These are phyloP conservation scores for Parauchenoglanis punctatus DNA, from an alignment of 2,797 vertebrate genomes.

Conservation along the genomic window DNA sequence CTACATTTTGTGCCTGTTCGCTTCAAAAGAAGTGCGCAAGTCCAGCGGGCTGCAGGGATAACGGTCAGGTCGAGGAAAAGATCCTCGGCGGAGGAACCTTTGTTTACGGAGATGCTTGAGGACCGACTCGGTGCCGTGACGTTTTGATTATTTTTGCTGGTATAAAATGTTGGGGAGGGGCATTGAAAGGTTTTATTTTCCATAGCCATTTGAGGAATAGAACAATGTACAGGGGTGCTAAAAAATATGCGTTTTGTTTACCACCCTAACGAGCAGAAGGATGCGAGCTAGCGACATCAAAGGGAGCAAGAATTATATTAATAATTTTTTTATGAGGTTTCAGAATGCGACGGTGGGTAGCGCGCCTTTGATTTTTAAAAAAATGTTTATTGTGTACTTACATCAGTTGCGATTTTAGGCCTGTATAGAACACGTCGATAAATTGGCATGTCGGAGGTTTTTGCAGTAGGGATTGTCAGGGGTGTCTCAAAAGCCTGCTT, in stretches of 20 bases:
- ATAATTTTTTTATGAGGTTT: background rate
- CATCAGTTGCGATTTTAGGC: background rate
- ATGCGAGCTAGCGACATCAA: background rate
- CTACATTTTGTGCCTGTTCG: slow-evolving; percentile 53
- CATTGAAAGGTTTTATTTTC: slow-evolving; percentile 18
- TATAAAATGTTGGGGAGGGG: slow-evolving; percentile 38
- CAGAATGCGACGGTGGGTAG: background rate
- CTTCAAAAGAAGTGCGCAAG: slow-evolving; percentile 14
- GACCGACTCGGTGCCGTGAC: slow-evolving; percentile 15
- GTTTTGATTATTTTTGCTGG: slow-evolving; percentile 12
- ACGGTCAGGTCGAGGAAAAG: slow-evolving; percentile 36
- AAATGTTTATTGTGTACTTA: background rate
- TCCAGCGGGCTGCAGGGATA: slow-evolving; percentile 67
- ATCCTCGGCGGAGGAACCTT: slow-evolving; percentile 50
- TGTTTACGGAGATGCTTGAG: slow-evolving; percentile 43
- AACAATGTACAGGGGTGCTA: background rate
- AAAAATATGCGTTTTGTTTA: slow-evolving; percentile 12
- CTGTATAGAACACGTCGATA: background rate
- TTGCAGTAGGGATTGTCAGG: slow-evolving; percentile 9
- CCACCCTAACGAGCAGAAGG: background rate
- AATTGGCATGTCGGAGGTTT: background rate
- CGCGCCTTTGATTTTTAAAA: background rate
- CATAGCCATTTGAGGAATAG: background rate
- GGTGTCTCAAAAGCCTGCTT: background rate
- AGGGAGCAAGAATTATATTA: background rate